Percentiles rank a stretch among this genome's conserved stretches.
phyloP scores from a whole-genome alignment of 2,797 vertebrate genomes.

The Rhinatrema bivittatum region DNA sequence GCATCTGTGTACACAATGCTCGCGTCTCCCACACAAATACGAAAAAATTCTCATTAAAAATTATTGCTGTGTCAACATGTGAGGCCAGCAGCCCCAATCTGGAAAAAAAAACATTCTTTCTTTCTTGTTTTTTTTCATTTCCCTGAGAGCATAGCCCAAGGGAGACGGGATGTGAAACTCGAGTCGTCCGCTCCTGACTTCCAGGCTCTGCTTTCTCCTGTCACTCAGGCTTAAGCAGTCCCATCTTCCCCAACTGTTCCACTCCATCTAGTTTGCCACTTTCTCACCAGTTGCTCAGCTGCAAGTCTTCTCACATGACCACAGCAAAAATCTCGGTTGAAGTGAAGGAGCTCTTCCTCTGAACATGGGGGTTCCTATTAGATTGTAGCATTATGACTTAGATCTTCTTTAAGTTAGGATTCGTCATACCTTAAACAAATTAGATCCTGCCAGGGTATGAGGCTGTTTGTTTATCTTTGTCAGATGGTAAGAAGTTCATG shows the following conservation, averaged over 20 bases:
- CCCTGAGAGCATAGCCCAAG: slow-evolving; percentile 20
- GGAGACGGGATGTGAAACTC: slow-evolving; percentile 25
- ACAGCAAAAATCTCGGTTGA: too few species aligned
- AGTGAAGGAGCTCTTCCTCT: too few species aligned
- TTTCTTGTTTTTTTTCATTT: slow-evolving; percentile 23
- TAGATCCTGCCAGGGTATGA: neutral
- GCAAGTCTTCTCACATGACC: slow-evolving; percentile 37
- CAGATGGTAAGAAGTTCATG: slow-evolving; percentile 24
- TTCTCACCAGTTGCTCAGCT: too few species aligned
- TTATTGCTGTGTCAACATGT: slow-evolving; percentile 74
- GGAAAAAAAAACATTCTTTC: slow-evolving; percentile 57
- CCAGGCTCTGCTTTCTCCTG: slow-evolving; percentile 30
- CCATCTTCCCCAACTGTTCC: slow-evolving; percentile 36
- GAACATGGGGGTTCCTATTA: too few species aligned
- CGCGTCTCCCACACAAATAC: slow-evolving; percentile 72
- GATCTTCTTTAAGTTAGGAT: too few species aligned
- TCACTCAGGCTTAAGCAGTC: slow-evolving; percentile 27
- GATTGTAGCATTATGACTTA: too few species aligned
- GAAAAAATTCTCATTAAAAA: slow-evolving; percentile 76
- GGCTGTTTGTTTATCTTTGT: slow-evolving; percentile 5
- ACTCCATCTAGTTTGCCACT: slow-evolving; percentile 41
- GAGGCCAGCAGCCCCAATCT: slow-evolving; percentile 52
- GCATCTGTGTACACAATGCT: slow-evolving; percentile 81
- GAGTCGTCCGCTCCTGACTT: slow-evolving; percentile 38
- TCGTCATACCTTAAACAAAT: too few species aligned